Evolutionary conservation across 2,888 invertebrate genomes (phyloP).

Genomic region (Catocala sponsa): DNA sequence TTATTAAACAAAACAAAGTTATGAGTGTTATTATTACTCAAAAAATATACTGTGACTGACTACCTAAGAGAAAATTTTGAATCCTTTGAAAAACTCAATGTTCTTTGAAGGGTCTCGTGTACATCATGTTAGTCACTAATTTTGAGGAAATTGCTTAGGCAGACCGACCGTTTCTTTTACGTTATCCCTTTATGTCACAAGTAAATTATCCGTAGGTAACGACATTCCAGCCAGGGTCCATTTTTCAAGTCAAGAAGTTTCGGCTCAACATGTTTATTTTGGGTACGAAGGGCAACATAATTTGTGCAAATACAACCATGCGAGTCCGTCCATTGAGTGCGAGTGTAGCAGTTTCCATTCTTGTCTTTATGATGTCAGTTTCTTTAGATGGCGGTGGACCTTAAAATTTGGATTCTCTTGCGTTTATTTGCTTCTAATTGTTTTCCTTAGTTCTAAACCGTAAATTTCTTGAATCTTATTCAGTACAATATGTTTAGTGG

Average conservation of each 20-base stretch:
- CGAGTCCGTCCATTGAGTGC: not conserved
- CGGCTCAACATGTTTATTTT: not conserved
- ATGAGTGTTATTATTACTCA: no score
- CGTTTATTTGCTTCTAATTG: no score
- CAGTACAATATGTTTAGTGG: no score
- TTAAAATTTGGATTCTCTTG: no score
- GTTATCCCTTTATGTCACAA: constrained; percentile 5
- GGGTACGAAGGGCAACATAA: not conserved
- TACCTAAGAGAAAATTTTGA: no score
- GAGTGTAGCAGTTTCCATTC: no score
- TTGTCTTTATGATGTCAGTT: no score
- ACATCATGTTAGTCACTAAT: constrained; percentile 5
- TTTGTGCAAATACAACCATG: not conserved
- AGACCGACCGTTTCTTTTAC: constrained; percentile 3
- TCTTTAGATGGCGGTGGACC: no score
- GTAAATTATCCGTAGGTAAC: constrained; percentile 8
- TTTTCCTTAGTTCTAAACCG: no score
- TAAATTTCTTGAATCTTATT: no score
- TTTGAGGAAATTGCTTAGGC: constrained; percentile 4
- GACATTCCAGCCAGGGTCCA: not conserved
- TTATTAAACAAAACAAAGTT: no score
- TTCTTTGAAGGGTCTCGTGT: not conserved
- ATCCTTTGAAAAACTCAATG: not conserved
- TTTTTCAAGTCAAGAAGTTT: not conserved
- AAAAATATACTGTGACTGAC: no score